phyloP scores from a whole-genome alignment of 2,888 invertebrate species.

The Graphium colonna region DNA sequence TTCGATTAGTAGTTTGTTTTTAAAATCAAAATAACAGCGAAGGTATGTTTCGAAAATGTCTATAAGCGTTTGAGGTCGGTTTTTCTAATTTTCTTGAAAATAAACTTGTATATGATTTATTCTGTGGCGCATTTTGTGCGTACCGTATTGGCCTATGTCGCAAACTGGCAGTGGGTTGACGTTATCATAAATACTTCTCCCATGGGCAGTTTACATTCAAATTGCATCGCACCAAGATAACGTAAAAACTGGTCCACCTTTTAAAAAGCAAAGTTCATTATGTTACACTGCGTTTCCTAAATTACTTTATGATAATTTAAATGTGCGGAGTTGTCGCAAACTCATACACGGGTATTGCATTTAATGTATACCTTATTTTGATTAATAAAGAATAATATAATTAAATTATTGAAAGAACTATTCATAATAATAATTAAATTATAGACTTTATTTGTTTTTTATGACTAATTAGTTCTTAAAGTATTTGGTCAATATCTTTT shows the following conservation, averaged over 20 bases:
- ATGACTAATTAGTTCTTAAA: no score
- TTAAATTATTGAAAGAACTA: constrained; percentile 5
- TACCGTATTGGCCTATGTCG: constrained; percentile 25
- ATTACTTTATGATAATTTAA: constrained; percentile 42
- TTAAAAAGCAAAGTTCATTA: constrained; percentile 52
- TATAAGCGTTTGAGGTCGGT: no score
- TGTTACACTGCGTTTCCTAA: constrained; percentile 56
- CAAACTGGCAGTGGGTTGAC: constrained; percentile 8
- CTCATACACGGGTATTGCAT: constrained; percentile 11
- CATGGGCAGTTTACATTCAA: constrained; percentile 49
- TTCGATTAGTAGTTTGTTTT: no score
- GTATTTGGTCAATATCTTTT: no score
- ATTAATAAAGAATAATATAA: not conserved
- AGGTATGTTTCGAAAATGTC: no score
- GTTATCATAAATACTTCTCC: constrained; percentile 23
- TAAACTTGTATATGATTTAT: no score
- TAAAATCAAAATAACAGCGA: no score
- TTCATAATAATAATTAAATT: no score
- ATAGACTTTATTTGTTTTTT: no score
- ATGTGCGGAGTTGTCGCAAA: constrained; percentile 3
- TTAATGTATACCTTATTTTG: constrained; percentile 11
- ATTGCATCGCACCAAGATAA: constrained; percentile 38
- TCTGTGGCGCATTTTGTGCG: no score
- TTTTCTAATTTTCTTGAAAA: no score
- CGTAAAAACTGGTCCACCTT: constrained; percentile 68